Base-by-base conservation (phyloP, 2,797 vertebrate species). In the Taeniopygia guttata region DNA sequence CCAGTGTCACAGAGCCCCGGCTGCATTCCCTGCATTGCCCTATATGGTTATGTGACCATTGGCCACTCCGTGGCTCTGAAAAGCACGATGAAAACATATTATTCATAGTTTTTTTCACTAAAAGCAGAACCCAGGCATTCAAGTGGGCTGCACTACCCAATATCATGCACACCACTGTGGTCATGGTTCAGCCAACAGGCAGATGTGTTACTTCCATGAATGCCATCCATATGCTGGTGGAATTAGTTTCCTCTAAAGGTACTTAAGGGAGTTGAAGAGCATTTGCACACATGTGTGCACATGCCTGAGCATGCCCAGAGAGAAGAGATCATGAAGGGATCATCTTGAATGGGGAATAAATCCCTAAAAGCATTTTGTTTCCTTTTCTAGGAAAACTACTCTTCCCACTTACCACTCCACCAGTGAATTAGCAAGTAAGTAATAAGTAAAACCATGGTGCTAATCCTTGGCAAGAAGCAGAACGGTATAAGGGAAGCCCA, bases 251-350 rank as follows among this genome's bases (percentile, higher is more conserved):
- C 55, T 84, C 62, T 8, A 4, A 25, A 66, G 45, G 27, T 25
- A 30, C 5, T 17, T 19, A 9, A 30, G 14, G 40, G 43, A 59
- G 17, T 1, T n/a, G 34, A 67, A 48, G 19, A 56, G 25, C 1
- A 0, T 34, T 34, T 14, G 7, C 15, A 17, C 27, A 16, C 0
- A 0, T 13, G 59, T 1, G 0, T 1, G 20, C 42, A 51, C 20
- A 7, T 0, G 0, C 3, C 2, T 52, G 6, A 20, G 26, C 13
- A 0, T 20, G 16, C 34, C 40, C 5, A 3, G 52, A 82, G 16
- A 49, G 14, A 4, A 51, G 49, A 19, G 43, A 32, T 21, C 22
- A 9, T 11, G 8, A 74, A 43, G 17, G 11, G 21, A 54, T 72
- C 34, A 46, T 30, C 40, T 19, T 21, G 11, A 43, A 29, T 13